These are phyloP conservation scores for Mesocentrotus franciscanus DNA, from an alignment of 53 echinoderm and acorn worm genomes.

Conservation along the genomic window DNA sequence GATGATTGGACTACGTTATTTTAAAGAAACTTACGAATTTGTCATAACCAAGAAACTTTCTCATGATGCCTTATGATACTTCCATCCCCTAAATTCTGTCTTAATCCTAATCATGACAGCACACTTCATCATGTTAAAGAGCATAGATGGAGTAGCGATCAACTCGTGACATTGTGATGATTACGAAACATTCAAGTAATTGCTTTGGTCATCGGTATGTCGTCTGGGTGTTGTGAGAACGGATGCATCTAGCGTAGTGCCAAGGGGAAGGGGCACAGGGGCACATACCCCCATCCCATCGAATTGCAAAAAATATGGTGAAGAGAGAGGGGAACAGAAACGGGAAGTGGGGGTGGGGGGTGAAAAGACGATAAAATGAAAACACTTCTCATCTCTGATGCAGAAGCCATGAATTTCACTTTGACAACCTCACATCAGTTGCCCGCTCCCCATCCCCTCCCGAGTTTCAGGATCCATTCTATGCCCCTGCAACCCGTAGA, in stretches of 20 bases:
- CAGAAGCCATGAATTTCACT: too few species aligned
- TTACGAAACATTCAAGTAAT: background rate
- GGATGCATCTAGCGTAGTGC: background rate
- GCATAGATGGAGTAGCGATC: background rate
- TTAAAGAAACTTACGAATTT: too few species aligned
- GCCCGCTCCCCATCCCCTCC: too few species aligned
- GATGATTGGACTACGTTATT: too few species aligned
- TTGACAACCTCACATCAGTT: background rate
- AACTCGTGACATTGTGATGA: background rate
- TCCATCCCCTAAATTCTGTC: background rate
- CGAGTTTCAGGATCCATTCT: too few species aligned
- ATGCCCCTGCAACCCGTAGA: too few species aligned
- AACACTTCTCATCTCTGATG: too few species aligned
- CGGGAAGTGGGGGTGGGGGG: background rate
- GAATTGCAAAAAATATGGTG: background rate
- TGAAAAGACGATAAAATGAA: background rate
- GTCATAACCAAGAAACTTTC: too few species aligned
- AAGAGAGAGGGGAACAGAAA: background rate
- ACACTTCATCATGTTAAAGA: background rate
- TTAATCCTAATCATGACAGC: background rate
- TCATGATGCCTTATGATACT: too few species aligned
- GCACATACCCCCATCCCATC: background rate
- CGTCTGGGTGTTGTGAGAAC: background rate
- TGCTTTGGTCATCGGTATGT: background rate
- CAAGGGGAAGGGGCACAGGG: background rate